A percentile compares a stretch with the other conserved stretches of the same genome.
Evolutionary conservation across 2,888 invertebrate species (phyloP).

Genomic region (Campoplex nolae): DNA sequence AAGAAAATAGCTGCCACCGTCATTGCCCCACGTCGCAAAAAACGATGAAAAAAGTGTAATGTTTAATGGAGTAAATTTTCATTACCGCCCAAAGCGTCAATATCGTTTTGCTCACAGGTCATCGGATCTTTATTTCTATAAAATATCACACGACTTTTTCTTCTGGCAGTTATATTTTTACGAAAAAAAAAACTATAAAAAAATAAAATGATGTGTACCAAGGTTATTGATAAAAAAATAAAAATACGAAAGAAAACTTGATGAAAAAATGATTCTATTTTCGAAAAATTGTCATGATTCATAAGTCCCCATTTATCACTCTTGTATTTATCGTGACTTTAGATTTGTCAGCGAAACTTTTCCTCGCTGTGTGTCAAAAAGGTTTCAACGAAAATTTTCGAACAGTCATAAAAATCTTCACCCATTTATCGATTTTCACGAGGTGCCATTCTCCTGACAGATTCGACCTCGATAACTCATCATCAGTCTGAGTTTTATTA

Average conservation of each 20-base stretch:
- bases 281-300: not conserved
- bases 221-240: not conserved
- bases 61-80: slow-evolving; percentile 4
- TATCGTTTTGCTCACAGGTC: not conserved
- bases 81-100: not conserved
- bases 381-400: not conserved
- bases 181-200: not conserved
- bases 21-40: not conserved
- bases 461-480: not conserved
- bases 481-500: not conserved
- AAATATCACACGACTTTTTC: not conserved
- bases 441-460: not conserved
- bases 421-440: slow-evolving; percentile 7
- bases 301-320: not conserved
- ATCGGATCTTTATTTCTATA: not conserved
- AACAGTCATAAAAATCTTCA: not conserved
- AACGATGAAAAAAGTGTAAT: not conserved
- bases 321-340: not conserved
- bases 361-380: not conserved
- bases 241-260: not conserved
- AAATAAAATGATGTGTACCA: not conserved
- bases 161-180: not conserved
- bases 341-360: not conserved
- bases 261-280: not conserved
- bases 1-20: not conserved